phyloP scores from a whole-genome alignment of 1,140 invertebrate genomes.

The Trialeurodes vaporariorum region DNA sequence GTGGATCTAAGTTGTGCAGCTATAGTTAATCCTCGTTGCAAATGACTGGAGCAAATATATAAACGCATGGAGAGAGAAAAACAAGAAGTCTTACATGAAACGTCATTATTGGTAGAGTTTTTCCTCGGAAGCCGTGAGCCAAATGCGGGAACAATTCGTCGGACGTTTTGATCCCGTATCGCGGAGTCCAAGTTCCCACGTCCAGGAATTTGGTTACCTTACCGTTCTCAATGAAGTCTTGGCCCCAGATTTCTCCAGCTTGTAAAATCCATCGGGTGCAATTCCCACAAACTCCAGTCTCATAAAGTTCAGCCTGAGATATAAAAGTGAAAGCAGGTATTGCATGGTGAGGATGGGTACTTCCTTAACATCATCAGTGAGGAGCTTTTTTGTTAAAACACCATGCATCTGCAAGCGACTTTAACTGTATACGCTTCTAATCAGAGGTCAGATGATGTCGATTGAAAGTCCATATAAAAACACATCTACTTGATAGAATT shows the following conservation, averaged over 20 bases:
- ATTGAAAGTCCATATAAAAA: too few species aligned
- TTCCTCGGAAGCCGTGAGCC: constrained; percentile 61
- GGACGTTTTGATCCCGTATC: constrained; percentile 47
- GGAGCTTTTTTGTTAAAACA: too few species aligned
- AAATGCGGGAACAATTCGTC: constrained; percentile 70
- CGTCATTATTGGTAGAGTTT: constrained; percentile 49
- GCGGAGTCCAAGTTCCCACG: constrained; percentile 59
- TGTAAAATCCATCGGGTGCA: constrained; percentile 51
- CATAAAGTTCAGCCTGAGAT: constrained; percentile 37
- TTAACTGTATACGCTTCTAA: too few species aligned
- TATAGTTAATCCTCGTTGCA: too few species aligned
- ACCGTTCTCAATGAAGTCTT: constrained; percentile 20
- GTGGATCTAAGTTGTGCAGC: too few species aligned
- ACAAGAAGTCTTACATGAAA: constrained; percentile 50
- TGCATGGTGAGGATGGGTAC: too few species aligned
- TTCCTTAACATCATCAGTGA: too few species aligned
- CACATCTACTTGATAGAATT: too few species aligned
- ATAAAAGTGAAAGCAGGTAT: constrained; percentile 11
- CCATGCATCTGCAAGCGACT: too few species aligned
- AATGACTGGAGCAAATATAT: too few species aligned
- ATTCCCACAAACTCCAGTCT: constrained; percentile 44
- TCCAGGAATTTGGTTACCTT: constrained; percentile 39
- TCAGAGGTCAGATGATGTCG: too few species aligned
- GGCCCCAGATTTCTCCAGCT: constrained; percentile 56
- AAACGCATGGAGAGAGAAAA: too few species aligned